Conservation (phyloP, 2,888 invertebrate species). For the Rhagonycha lutea region DNA sequence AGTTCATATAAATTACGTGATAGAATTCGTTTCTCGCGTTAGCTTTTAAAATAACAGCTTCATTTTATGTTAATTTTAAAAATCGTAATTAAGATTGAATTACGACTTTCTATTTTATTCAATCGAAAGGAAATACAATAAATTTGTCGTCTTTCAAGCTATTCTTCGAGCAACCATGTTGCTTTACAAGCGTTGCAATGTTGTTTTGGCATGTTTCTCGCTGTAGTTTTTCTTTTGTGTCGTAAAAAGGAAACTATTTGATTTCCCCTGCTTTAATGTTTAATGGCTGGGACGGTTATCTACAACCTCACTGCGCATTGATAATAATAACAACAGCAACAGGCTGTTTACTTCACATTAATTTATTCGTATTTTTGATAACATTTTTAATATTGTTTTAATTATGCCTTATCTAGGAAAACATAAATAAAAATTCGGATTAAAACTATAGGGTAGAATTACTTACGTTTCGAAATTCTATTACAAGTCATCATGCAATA, state of each 20-base stretch:
- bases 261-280: background rate
- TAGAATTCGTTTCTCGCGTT: constrained; percentile 26
- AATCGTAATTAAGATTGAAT: constrained; percentile 27
- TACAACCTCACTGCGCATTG: background rate
- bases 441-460: background rate
- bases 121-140: constrained; percentile 4
- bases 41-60: constrained; percentile 26
- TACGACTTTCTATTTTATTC: constrained; percentile 17
- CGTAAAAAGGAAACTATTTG: background rate
- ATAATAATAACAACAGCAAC: background rate
- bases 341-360: background rate
- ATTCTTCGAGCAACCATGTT: background rate
- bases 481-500: background rate
- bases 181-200: background rate
- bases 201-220: background rate
- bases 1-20: constrained; percentile 31
- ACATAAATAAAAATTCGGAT: background rate
- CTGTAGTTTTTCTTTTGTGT: background rate
- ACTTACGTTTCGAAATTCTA: background rate
- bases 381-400: background rate
- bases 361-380: background rate
- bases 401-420: background rate
- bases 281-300: background rate
- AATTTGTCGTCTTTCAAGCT: constrained; percentile 3
- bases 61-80: constrained; percentile 26